Percentiles rank a stretch among this genome's conserved stretches.
Conservation (phyloP, 64 coral and sea anemone genomes). For the Stichodactyla helianthus region DNA sequence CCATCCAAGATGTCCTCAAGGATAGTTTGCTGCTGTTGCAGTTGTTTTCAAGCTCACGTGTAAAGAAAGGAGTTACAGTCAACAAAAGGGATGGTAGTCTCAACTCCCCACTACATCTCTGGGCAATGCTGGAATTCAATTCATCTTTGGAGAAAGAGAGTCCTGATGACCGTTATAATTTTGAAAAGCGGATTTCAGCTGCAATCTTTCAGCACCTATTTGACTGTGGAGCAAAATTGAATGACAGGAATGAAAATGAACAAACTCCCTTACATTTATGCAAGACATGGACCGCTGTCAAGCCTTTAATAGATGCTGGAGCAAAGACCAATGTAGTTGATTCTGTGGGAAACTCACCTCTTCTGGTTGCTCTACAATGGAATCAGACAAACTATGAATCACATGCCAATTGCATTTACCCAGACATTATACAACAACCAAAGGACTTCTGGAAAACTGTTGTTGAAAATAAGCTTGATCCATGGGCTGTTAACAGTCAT, state of each 20-base stretch:
- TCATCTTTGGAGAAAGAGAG: not conserved
- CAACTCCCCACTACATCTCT: not conserved
- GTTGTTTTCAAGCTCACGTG: not conserved
- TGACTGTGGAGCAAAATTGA: not conserved
- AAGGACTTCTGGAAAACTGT: not conserved
- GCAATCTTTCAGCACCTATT: not conserved
- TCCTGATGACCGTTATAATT: not conserved
- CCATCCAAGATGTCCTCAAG: not conserved
- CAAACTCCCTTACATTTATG: not conserved
- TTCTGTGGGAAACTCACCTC: not conserved
- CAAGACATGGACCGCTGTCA: too few species aligned
- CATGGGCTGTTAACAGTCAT: not conserved
- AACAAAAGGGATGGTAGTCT: not conserved
- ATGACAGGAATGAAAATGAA: not conserved
- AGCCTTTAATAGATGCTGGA: too few species aligned
- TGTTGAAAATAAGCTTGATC: conserved; percentile 14
- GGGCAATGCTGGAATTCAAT: not conserved
- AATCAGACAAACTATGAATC: not conserved
- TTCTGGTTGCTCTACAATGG: not conserved
- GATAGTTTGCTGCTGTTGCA: not conserved
- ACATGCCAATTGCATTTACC: not conserved
- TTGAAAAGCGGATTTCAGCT: not conserved
- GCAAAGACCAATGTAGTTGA: not conserved
- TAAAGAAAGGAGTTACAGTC: not conserved
- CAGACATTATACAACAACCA: not conserved